Evolutionary conservation across 2,888 invertebrate species (phyloP).

Genomic region (Parapristionchus giblindavisi): DNA sequence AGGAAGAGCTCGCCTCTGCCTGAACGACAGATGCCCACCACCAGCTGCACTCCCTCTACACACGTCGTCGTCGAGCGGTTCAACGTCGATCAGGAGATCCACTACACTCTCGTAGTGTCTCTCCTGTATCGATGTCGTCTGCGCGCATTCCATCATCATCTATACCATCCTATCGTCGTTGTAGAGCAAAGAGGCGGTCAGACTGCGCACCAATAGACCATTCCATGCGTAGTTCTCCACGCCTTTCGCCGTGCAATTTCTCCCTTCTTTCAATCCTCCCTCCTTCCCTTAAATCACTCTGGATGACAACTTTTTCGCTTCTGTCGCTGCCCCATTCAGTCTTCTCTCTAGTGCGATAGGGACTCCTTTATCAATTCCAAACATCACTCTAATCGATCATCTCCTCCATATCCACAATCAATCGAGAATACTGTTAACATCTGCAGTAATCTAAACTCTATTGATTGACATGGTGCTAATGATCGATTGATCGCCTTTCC

Average conservation of each 20-base stretch:
- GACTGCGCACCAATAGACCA: constrained; percentile 54
- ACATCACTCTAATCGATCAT: neutral
- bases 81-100: neutral
- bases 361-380: neutral
- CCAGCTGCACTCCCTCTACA: constrained; percentile 54
- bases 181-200: constrained; percentile 56
- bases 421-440: constrained; percentile 24
- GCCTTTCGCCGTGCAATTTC: constrained; percentile 44
- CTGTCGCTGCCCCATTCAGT: constrained; percentile 23
- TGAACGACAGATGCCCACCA: constrained; percentile 59
- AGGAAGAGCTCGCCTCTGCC: constrained; percentile 67
- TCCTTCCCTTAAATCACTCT: constrained; percentile 1
- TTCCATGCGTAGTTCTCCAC: constrained; percentile 52
- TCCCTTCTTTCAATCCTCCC: neutral
- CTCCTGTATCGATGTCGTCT: too few species aligned
- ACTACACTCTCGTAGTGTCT: neutral
- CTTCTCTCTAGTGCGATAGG: too few species aligned
- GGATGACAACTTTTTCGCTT: constrained; percentile 28
- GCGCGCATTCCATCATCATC: neutral
- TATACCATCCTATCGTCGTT: constrained; percentile 36
- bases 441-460: constrained; percentile 11
- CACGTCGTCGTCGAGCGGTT: constrained; percentile 39
- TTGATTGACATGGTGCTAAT: neutral
- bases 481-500: too few species aligned
- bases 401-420: neutral